Evolutionary conservation across 2,113 vertebrate genomes (phyloP), one percentile per base, ranked within the genome.

Genomic region (Aramus guarauna): DNA sequence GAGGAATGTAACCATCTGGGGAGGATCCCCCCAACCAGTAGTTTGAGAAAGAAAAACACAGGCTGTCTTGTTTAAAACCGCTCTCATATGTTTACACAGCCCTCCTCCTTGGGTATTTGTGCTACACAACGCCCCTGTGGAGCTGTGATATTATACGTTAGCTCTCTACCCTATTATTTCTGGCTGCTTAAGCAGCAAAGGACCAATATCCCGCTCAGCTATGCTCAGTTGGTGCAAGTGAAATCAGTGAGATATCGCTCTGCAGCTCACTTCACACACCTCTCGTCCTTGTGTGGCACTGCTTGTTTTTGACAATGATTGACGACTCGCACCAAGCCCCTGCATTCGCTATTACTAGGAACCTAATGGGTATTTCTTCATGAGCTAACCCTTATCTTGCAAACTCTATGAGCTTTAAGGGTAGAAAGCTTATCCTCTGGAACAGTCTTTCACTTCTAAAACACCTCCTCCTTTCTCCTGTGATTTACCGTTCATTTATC

Each of bases 101-200:
- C 23, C 1, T 59, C 50, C 90, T 93, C 36, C 90, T 17, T 5
- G 79, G 83, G 76, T 59, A 26, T 26, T 47, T 48, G 76, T 1
- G 20, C 78, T 53, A n/a, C 59, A 62, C 34, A 21, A n/a, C 2
- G 9, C 69, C 83, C 93, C 93, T 13, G 15, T 7, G 86, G 59
- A 79, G 82, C 19, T 2, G 45, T 32, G 76, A 94, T 93, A 60
- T 94, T 90, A 94, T 2, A 59, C 1, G 50, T 88, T 94, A 53
- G 6, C 77, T 92, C 88, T 58, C 85, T 64, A 50, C 66, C 87
- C 93, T 94, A 92, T 63, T 90, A 94, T 92, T 96, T 85, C 81
- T 95, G 94, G 87, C 91, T 93, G 91, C 87, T 90, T 85, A 90
- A 90, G 90, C 92, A 92, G 95, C 91, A 85, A 85, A 95, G 91